Base-by-base conservation (phyloP, 1,140 invertebrate genomes). In the Lepidotrigona ventralis region DNA sequence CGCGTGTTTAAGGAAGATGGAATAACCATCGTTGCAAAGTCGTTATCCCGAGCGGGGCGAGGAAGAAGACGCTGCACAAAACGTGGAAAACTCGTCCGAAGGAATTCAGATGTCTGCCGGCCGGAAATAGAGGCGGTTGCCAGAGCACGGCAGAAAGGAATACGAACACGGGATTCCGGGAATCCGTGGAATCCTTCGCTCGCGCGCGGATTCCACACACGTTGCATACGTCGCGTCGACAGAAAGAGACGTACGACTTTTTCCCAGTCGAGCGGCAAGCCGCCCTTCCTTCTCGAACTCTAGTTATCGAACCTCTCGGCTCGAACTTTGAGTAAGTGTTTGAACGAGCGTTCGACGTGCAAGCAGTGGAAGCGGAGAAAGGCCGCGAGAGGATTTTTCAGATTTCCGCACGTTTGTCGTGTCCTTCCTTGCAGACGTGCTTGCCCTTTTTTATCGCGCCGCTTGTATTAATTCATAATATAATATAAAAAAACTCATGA, bases 151-250 rank as follows among this genome's bases (percentile, higher is more conserved):
- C 17, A 39, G 54, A 66, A 74, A 54, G 54, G 60, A 77, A 84
- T 75, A 79, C 75, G 75, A 51, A 60, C 53, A 69, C 23, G 23
- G 53, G 71, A 87, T 85, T 69, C 68, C 19, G n/a, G 69, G 66
- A 79, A 88, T 88, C 79, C 74, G 39, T 46, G 21, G 81, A 63
- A 81, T 84, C 84, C 74, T 51, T 39, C 77, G 51, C 76, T 76
- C 63, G 79, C 63, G 26, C 12, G 77, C 51, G 79, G 85, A 87
- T 85, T 75, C 76, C 79, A 72, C 58, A 0, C 23, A 23, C 23
- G 64, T 26, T 33, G 39, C 54, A 53, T 11, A 73, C 64, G 72
- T 68, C 69, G 17, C 54, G 60, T 68, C 69, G 17, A 46, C 39
- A 6, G n/a, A 63, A 81, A 54, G 76, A 54, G 76, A 69, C 51